A percentile compares a stretch with the other conserved stretches of the same genome.
Evolutionary conservation across 2,797 vertebrate species (phyloP).

Genomic region (Mycteria americana): DNA sequence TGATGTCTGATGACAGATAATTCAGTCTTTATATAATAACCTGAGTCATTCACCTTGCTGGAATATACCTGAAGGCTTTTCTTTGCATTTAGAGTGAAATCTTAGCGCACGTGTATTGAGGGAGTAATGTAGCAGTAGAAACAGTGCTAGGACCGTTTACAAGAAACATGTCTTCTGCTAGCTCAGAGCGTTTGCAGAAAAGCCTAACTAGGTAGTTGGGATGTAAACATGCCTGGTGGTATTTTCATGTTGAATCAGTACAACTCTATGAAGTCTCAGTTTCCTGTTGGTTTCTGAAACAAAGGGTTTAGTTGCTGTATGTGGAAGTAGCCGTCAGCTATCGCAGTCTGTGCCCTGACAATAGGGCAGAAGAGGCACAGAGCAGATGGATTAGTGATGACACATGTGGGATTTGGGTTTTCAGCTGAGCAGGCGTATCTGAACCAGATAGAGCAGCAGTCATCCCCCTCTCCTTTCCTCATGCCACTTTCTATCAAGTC

Average conservation of each 20-base stretch:
- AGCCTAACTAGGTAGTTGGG: not conserved
- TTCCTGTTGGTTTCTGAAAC: not conserved
- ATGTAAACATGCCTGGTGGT: not conserved
- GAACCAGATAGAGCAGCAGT: not conserved
- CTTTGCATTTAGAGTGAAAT: not conserved
- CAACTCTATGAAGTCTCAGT: not conserved
- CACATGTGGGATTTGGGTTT: not conserved
- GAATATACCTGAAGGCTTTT: not conserved
- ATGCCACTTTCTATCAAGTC: not conserved
- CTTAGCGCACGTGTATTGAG: rapidly evolving
- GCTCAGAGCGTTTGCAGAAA: not conserved
- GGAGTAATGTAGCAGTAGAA: not conserved
- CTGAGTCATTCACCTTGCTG: not conserved
- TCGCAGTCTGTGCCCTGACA: not conserved
- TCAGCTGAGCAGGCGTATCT: not conserved
- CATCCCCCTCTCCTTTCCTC: not conserved
- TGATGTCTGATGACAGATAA: not conserved
- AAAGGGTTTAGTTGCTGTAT: not conserved
- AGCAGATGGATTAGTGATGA: not conserved
- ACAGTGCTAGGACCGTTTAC: not conserved
- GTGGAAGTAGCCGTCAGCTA: not conserved
- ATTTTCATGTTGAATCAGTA: not conserved
- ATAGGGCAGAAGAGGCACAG: not conserved
- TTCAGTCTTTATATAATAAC: not conserved
- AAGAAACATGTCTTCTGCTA: not conserved